Evolutionary conservation across 2,113 vertebrate species (phyloP).

Genomic region (Ranitomeya variabilis): DNA sequence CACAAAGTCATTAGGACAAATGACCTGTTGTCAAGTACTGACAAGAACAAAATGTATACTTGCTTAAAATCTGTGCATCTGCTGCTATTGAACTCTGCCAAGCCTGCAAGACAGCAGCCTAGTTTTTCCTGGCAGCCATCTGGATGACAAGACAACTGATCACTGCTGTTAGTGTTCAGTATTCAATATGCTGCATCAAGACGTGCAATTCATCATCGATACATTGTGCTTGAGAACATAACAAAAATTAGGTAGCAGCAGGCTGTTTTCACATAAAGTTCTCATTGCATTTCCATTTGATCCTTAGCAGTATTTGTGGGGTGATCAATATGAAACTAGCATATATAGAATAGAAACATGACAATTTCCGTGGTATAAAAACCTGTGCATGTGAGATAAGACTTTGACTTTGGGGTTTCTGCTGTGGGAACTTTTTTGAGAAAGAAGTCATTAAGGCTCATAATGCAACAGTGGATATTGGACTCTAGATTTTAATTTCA

Average conservation of each 20-base stretch:
- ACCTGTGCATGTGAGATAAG: background rate
- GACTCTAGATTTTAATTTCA: too few species aligned
- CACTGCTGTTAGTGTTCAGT: constrained; percentile 31
- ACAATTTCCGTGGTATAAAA: background rate
- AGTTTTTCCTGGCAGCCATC: constrained; percentile 27
- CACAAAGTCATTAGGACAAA: constrained; percentile 32
- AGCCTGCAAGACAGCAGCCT: constrained; percentile 31
- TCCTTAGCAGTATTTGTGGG: background rate
- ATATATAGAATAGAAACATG: background rate
- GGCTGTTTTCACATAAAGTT: constrained; percentile 5
- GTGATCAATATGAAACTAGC: background rate
- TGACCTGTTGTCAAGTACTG: constrained; percentile 38
- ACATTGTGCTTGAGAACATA: constrained; percentile 21
- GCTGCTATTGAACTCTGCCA: constrained; percentile 12
- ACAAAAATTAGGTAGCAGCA: constrained; percentile 3
- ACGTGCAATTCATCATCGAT: constrained; percentile 30
- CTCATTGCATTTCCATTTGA: constrained; percentile 15
- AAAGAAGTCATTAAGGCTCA: background rate
- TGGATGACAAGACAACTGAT: constrained; percentile 41
- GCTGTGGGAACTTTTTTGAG: too few species aligned
- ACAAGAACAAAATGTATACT: constrained; percentile 46
- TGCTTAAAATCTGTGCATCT: constrained; percentile 37
- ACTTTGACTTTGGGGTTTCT: background rate
- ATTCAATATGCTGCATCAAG: constrained; percentile 32
- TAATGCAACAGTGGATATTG: background rate